Base-by-base conservation (phyloP, 2,113 vertebrate species). In the Patagioenas fasciata region DNA sequence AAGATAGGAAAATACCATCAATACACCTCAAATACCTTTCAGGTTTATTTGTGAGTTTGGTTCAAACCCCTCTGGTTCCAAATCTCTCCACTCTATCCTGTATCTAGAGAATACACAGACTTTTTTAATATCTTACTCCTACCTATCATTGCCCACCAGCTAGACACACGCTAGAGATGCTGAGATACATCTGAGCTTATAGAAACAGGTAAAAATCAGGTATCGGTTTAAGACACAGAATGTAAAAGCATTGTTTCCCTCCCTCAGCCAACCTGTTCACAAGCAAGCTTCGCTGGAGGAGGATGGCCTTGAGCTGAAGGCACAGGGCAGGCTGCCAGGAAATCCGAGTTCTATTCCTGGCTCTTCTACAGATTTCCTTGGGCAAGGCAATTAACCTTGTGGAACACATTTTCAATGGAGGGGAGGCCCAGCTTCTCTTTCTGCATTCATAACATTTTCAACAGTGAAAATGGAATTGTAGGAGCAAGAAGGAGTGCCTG, bases 311-410 rank as follows among this genome's bases (percentile, higher is more conserved):
- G 93, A 88, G 91, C 96, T 84, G 91, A 95, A 80, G 65, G 91
- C 77, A 70, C 58, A 57, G 73, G 93, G 95, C 95, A 87, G 58
- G 50, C 36, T 93, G 96, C 96, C 96, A 97, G 96, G 86, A 96
- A 96, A 95, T 91, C 69, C 31, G 61, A 94, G 80, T 96, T 96
- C 96, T 96, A 93, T 95, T 97, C 96, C 88, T 95, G 96, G 91
- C 85, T 74, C 88, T 96, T 91, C 95, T 94, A 93, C 91, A 97
- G 91, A 96, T 96, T 96, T 97, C 96, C 93, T 97, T 96, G 95
- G 93, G 95, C 96, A 96, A 95, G 77, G 92, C 93, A 95, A 94
- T 97, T 97, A 97, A 95, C 96, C 92, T 95, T 96, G 92, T 47
- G 54, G 79, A 95, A 80, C 78, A 91, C 85, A 79, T 89, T 97